These are phyloP conservation scores for Elaphurus davidianus DNA, from an alignment of 2,113 vertebrate genomes.

Conservation along the genomic window DNA sequence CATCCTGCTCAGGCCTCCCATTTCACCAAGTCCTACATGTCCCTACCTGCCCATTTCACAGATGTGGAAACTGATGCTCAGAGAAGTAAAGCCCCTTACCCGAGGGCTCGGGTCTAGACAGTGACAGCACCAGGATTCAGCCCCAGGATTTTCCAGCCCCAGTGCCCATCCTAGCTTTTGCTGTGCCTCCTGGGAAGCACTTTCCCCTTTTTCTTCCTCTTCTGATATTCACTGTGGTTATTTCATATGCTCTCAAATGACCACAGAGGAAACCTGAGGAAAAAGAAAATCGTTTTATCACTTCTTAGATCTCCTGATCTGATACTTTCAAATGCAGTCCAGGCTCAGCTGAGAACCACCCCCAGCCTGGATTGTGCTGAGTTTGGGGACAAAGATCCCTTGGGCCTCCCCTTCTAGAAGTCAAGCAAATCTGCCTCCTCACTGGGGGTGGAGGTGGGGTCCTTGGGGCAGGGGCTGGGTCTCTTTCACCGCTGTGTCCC, in stretches of 20 bases:
- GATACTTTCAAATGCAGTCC: background rate
- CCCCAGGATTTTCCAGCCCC: background rate
- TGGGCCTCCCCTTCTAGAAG: background rate
- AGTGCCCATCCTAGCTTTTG: background rate
- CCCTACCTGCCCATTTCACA: background rate
- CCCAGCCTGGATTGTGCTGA: background rate
- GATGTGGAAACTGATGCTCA: background rate
- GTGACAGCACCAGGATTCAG: background rate
- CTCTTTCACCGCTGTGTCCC: background rate
- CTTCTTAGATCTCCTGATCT: background rate
- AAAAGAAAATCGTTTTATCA: background rate
- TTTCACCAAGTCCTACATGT: background rate
- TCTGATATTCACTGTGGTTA: background rate
- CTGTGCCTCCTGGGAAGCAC: background rate
- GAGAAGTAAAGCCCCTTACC: background rate
- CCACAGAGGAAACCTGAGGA: background rate
- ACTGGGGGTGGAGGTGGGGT: rapidly evolving
- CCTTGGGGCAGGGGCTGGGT: background rate
- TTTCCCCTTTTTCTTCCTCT: background rate
- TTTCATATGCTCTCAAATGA: background rate
- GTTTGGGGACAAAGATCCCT: background rate
- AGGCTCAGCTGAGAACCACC: background rate
- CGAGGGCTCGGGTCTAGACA: background rate
- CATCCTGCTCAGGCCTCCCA: background rate
- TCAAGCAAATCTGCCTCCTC: background rate